Percentiles rank a stretch among this genome's conserved stretches.
phyloP scores from a whole-genome alignment of 2,797 vertebrate species.

The Graptemys geographica region DNA sequence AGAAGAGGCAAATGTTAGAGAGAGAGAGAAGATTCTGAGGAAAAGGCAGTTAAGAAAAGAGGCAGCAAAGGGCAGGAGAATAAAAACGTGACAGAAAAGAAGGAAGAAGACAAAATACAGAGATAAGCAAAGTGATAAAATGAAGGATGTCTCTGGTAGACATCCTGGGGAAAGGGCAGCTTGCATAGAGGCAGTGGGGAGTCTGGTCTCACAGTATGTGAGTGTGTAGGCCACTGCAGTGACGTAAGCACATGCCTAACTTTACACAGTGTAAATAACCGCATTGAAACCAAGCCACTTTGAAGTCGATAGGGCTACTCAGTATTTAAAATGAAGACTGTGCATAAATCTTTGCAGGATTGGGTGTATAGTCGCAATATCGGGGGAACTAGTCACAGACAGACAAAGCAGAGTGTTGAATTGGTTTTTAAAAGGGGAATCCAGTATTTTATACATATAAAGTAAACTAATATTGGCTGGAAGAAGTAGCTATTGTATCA shows the following conservation, averaged over 20 bases:
- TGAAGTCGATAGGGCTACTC: neutral
- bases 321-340: neutral
- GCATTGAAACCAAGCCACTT: neutral
- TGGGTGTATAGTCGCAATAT: neutral
- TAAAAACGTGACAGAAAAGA: neutral
- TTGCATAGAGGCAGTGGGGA: neutral
- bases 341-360: neutral
- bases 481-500: conserved; percentile 2
- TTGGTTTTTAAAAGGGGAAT: neutral
- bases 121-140: neutral
- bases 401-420: neutral
- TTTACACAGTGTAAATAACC: neutral
- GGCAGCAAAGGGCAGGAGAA: conserved; percentile 25
- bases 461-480: neutral
- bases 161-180: fast-evolving
- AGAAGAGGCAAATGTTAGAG: neutral
- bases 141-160: neutral
- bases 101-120: neutral
- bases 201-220: neutral
- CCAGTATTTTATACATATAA: neutral
- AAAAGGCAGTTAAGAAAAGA: conserved; percentile 58
- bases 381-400: neutral
- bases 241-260: neutral
- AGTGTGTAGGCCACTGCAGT: neutral
- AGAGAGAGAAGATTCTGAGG: conserved; percentile 36